A percentile compares a stretch with the other conserved stretches of the same genome.
These are phyloP conservation scores for Piprites chloris DNA, from an alignment of 2,113 vertebrate species.

Conservation along the genomic window DNA sequence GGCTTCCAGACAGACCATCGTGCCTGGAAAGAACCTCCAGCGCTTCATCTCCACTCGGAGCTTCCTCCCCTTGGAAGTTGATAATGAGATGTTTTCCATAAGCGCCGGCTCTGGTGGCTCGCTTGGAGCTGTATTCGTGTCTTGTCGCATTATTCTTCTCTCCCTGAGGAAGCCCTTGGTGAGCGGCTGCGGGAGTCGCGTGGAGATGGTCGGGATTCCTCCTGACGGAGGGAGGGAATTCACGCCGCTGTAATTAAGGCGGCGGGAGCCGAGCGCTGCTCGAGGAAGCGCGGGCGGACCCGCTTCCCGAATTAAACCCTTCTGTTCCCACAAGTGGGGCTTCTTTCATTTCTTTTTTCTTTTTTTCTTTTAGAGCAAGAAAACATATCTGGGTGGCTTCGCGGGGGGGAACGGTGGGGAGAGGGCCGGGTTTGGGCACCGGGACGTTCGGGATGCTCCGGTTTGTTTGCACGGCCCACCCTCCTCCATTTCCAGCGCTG, in stretches of 20 bases:
- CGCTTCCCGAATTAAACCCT: background rate
- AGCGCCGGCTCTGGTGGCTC: background rate
- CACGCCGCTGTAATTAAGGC: background rate
- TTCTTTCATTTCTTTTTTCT: background rate
- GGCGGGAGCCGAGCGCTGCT: background rate
- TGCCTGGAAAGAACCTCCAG: background rate
- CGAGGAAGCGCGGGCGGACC: background rate
- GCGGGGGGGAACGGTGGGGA: background rate
- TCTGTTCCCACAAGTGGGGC: background rate
- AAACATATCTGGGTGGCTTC: background rate
- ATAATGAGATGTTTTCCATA: background rate
- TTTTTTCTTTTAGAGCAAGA: background rate
- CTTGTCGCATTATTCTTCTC: background rate
- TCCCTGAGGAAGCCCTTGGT: background rate
- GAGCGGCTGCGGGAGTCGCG: background rate
- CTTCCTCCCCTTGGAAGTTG: background rate
- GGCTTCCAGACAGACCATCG: background rate
- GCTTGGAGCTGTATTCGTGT: background rate
- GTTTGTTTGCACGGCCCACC: background rate
- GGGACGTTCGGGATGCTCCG: background rate
- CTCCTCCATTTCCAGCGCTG: background rate
- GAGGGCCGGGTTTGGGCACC: background rate
- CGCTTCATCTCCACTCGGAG: fast-evolving
- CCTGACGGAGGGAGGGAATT: background rate
- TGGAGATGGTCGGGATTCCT: background rate